phyloP scores from a whole-genome alignment of 2,797 vertebrate genomes.

The Euphonia xanthogaster region DNA sequence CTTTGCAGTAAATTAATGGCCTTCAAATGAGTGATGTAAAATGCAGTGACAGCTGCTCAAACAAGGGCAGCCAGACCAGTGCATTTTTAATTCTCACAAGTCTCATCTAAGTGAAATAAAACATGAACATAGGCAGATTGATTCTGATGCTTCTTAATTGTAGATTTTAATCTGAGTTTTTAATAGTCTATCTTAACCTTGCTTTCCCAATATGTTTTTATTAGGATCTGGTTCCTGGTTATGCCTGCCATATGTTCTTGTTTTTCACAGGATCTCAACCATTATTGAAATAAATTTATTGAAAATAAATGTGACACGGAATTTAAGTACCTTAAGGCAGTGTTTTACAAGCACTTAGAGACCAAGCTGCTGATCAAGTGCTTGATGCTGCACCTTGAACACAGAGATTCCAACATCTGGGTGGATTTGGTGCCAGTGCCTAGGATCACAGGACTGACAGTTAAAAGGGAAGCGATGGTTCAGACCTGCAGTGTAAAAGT shows the following conservation, averaged over 20 bases:
- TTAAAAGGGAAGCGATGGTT: background rate
- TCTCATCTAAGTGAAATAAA: background rate
- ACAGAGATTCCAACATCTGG: background rate
- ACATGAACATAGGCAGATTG: background rate
- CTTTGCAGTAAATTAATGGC: background rate
- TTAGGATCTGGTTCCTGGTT: background rate
- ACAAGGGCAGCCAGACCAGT: background rate
- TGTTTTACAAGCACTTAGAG: background rate
- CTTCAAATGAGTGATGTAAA: background rate
- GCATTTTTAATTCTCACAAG: background rate
- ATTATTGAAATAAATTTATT: background rate
- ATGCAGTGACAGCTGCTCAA: background rate
- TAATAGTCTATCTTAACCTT: background rate
- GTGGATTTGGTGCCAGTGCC: background rate
- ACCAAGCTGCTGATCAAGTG: background rate
- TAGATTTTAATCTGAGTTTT: background rate
- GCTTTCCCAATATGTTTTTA: background rate
- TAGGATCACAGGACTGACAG: fast-evolving
- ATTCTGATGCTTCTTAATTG: background rate
- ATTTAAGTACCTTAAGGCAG: background rate
- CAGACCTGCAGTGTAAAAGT: background rate
- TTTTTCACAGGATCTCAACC: background rate
- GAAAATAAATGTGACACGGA: background rate
- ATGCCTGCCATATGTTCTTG: background rate
- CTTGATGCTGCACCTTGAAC: background rate